Evolutionary conservation across 1,140 invertebrate species (phyloP), one percentile per base, ranked within the genome.

Genomic region (Temnothorax longispinosus): DNA sequence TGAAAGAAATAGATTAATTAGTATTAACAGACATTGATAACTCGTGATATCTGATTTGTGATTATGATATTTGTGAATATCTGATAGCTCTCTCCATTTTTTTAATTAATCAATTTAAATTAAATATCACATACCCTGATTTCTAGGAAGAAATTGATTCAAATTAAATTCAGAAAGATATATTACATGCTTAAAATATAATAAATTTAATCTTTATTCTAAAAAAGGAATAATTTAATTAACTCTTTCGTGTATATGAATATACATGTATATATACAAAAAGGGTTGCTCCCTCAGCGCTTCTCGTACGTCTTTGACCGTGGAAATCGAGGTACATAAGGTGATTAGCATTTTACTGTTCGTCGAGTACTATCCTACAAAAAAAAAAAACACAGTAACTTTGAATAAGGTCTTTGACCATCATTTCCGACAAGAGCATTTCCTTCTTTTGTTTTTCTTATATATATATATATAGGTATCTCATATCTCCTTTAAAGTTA

Each of bases 261-360:
- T 91, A 91, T 85, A 90, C 82, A 91, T 91, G 89, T 85, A 91
- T 82, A 91, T 82, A 64, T 7, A 18, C 62, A 50, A 64, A 72
- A 44, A 81, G 71, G 58, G 72, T 74, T 60, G 71, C 52, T 62
- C 65, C 50, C 41, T 81, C 80, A 21, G 35, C 21, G 50, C 62
- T 90, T 88, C 78, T 27, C 27, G 60, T 86, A 82, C 75, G 71
- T 64, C 85, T 88, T 75, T 84, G 50, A 81, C 60, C n/a, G 84
- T 60, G 81, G 67, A 84, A 88, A 65, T 74, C 77, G 71, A 89
- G 56, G 60, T 69, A 81, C 64, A 60, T 64, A 64, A 81, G 69
- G 50, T 86, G 81, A 91, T 91, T 91, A 91, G 76, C 89, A 91
- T 88, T 89, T 91, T 82, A 75, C 58, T 71, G 50, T 44, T 27